These are phyloP conservation scores for Phaetusa simplex DNA, from an alignment of 2,113 vertebrate species.

Conservation along the genomic window DNA sequence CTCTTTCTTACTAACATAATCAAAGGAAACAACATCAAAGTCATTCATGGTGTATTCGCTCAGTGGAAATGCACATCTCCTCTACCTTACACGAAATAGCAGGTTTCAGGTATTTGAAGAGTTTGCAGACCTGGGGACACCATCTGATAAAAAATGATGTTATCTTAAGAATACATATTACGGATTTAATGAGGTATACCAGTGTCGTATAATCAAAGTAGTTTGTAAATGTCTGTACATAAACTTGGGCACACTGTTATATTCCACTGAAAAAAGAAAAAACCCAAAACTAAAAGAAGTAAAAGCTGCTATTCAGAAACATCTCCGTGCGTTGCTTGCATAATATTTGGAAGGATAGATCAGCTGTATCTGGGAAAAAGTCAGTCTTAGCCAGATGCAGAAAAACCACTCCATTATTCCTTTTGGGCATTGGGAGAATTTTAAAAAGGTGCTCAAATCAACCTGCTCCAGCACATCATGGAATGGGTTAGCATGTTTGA, in stretches of 20 bases:
- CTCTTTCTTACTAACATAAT: background rate
- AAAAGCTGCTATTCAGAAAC: slow-evolving; percentile 12
- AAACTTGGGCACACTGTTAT: background rate
- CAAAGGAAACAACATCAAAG: background rate
- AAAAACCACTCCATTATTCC: background rate
- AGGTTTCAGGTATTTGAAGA: background rate
- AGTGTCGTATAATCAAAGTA: background rate
- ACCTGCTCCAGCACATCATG: background rate
- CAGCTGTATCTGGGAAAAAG: background rate
- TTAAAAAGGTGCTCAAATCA: background rate
- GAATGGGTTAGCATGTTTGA: background rate
- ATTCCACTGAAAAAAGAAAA: background rate
- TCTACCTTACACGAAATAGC: background rate
- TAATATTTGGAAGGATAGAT: background rate
- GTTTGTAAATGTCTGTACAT: background rate
- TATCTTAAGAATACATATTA: background rate
- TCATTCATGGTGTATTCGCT: background rate
- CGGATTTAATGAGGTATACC: background rate
- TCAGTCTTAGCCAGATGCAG: background rate
- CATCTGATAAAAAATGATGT: background rate
- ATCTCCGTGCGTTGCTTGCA: background rate
- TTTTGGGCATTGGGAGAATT: background rate
- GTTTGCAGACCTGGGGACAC: background rate
- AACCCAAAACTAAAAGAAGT: background rate
- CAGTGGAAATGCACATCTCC: background rate